phyloP scores from a whole-genome alignment of 2,797 vertebrate species.

The Acridotheres tristis region DNA sequence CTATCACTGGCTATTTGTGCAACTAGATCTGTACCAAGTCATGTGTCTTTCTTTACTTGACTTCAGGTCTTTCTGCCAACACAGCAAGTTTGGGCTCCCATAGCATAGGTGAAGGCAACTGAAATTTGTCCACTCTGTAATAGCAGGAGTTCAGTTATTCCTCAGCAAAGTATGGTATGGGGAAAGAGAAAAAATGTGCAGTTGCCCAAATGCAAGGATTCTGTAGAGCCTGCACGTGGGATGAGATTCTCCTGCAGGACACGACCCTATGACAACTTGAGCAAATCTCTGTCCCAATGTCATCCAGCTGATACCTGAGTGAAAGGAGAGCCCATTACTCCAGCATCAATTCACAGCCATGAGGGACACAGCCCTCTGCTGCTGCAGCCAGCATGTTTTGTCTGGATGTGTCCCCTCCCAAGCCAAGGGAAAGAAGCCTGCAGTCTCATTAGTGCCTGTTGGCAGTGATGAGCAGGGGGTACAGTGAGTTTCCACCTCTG shows the following conservation, averaged over 20 bases:
- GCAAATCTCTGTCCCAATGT: not conserved
- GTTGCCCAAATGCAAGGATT: not conserved
- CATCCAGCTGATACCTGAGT: not conserved
- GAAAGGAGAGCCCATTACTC: not conserved
- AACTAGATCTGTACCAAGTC: not conserved
- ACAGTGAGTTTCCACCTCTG: not conserved
- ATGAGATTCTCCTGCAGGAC: not conserved
- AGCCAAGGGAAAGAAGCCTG: not conserved
- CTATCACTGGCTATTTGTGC: not conserved
- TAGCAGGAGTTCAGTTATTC: not conserved
- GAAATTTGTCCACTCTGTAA: not conserved
- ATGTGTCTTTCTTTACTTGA: not conserved
- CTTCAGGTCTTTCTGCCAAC: conserved; percentile 1
- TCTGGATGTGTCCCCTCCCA: not conserved
- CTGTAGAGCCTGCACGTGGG: not conserved
- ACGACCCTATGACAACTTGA: not conserved
- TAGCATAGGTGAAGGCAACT: not conserved
- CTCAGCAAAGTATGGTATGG: not conserved
- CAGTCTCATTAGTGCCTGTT: not conserved
- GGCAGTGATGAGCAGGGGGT: not conserved
- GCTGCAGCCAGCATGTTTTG: not conserved
- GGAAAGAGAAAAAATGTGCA: not conserved
- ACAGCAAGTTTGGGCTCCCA: not conserved
- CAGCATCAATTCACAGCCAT: accelerated
- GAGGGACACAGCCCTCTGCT: not conserved